Conservation (phyloP, 2,888 invertebrate species). For the Phrixothrix hirtus region DNA sequence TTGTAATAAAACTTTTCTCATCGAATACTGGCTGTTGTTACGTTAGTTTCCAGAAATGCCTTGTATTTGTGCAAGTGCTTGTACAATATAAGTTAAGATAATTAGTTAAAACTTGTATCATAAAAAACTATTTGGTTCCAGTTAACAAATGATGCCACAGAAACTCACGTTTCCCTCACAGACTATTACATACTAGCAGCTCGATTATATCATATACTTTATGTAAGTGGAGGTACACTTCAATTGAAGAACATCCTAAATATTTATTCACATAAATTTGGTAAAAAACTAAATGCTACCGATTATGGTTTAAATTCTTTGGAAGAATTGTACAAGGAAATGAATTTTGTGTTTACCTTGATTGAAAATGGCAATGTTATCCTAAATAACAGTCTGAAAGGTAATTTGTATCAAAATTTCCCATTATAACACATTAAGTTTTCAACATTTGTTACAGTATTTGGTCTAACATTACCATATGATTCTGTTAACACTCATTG, state of each 20-base stretch:
- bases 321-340: slow-evolving; percentile 48
- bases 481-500: too few species aligned
- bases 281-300: slow-evolving; percentile 44
- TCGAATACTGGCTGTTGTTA: too few species aligned
- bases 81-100: too few species aligned
- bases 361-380: slow-evolving; percentile 53
- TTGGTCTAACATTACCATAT: slow-evolving; percentile 17
- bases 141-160: slow-evolving; percentile 41
- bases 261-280: slow-evolving; percentile 45
- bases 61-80: too few species aligned
- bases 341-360: slow-evolving; percentile 50
- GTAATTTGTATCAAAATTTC: slow-evolving; percentile 41
- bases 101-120: too few species aligned
- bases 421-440: not conserved
- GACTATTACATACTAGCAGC: slow-evolving; percentile 50
- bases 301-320: slow-evolving; percentile 47
- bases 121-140: slow-evolving; percentile 13
- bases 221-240: slow-evolving; percentile 46
- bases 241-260: slow-evolving; percentile 44
- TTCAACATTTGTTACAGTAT: not conserved
- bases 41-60: too few species aligned
- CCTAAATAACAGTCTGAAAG: slow-evolving; percentile 57
- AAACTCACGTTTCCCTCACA: slow-evolving; percentile 47
- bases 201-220: slow-evolving; percentile 50
- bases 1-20: too few species aligned